Base-by-base conservation (phyloP, 2,113 vertebrate species). In the Jaculus jaculus region DNA sequence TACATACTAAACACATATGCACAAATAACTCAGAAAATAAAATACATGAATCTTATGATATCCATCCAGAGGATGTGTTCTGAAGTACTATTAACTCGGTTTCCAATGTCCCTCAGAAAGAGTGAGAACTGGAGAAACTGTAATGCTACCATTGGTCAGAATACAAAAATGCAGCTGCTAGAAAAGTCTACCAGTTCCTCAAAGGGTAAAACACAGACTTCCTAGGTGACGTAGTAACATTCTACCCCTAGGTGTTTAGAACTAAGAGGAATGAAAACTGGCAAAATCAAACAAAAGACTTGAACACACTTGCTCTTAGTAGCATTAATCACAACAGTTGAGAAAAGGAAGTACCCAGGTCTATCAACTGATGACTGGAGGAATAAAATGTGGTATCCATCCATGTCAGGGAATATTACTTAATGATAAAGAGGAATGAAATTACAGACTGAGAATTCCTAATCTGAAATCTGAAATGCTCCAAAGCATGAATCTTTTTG, bases 181-280 rank as follows among this genome's bases (percentile, higher is more conserved):
- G 92, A 84, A 61, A 4, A 63, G 37, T 74, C n/a, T 34, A 28
- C 60, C 68, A 71, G 39, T 85, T 65, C n/a, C n/a, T 81, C 68
- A 81, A 77, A 90, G 84, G 60, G 16, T 72, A 72, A 92, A 88
- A 47, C 30, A 37, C 34, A 72, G 69, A 82, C 26, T 63, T 65
- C 42, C 9, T 65, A 58, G 10, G 65, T 79, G 39, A 78, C 9
- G 21, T 32, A 63, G 37, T 9, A 69, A 61, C 18, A 7, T 71
- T 54, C 51, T 34, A 71, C 37, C 17, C 34, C 24, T 63, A 7
- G 13, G 13, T 75, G 3, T 61, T 71, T 81, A 51, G 37, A 61
- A 12, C 16, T 24, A 93, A 78, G 34, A 87, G 34, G 24, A 83
- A 93, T 72, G n/a, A 82, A 75, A 95, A 85, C 9, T 71, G 58